Conservation (phyloP, 2,113 vertebrate species). For the Megalops atlanticus region DNA sequence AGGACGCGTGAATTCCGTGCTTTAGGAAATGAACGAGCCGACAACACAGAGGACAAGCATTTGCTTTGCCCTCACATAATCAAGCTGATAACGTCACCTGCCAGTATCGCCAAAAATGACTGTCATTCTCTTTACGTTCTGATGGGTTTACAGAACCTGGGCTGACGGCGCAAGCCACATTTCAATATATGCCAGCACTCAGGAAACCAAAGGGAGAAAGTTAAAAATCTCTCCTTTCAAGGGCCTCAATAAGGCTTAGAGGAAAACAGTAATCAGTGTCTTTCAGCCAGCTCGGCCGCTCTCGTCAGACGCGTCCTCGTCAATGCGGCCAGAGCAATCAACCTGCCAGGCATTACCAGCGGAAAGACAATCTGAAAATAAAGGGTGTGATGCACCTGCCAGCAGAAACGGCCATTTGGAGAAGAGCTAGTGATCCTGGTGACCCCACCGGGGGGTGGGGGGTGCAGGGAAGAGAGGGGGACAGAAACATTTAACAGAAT, state of each 20-base stretch:
- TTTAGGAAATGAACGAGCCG: constrained; percentile 18
- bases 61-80: constrained; percentile 90
- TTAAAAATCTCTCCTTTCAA: constrained; percentile 99
- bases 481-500: constrained; percentile 95
- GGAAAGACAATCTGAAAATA: constrained; percentile 99
- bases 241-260: constrained; percentile 99
- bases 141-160: constrained; percentile 98
- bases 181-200: constrained; percentile 94
- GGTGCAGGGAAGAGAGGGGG: constrained; percentile 58
- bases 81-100: constrained; percentile 98
- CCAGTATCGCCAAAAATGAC: constrained; percentile 86
- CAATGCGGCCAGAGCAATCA: constrained; percentile 99
- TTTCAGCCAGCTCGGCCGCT: constrained; percentile 92
- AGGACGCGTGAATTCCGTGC: no score
- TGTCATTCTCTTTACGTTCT: no score
- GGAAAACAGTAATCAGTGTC: constrained; percentile 99
- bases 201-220: constrained; percentile 95
- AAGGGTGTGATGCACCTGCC: constrained; percentile 99
- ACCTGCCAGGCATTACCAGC: constrained; percentile 99
- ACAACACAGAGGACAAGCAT: constrained; percentile 55
- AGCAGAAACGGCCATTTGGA: constrained; percentile 99
- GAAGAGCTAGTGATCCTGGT: constrained; percentile 99
- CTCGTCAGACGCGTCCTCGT: constrained; percentile 96
- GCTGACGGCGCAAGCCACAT: constrained; percentile 97
- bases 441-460: constrained; percentile 84